Conservation (phyloP, 1,140 invertebrate species). For the Pinna nobilis region DNA sequence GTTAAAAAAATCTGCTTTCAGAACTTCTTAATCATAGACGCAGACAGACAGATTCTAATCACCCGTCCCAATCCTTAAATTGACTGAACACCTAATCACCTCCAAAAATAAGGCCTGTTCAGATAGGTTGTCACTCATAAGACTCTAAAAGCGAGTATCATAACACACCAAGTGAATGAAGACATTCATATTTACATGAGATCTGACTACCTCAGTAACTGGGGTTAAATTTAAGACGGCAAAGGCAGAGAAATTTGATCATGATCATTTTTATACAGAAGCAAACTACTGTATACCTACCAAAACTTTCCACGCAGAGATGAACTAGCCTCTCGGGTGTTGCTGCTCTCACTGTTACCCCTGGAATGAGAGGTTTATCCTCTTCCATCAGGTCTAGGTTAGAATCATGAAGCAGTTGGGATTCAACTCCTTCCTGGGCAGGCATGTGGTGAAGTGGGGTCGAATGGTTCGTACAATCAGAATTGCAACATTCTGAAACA, state of each 20-base stretch:
- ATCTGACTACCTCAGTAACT: too few relatives aligned
- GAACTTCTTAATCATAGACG: too few relatives aligned
- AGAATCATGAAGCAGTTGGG: slow-evolving; percentile 2
- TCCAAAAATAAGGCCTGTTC: too few relatives aligned
- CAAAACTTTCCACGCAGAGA: slow-evolving; percentile 71
- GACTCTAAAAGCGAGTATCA: too few relatives aligned
- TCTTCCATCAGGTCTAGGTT: slow-evolving; percentile 62
- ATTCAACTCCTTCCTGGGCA: neutral
- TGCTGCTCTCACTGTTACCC: slow-evolving; percentile 70
- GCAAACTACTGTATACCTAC: slow-evolving; percentile 55
- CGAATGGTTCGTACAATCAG: neutral
- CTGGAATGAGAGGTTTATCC: slow-evolving; percentile 68
- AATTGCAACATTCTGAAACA: neutral
- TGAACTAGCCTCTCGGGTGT: slow-evolving; percentile 71
- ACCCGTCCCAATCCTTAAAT: too few relatives aligned
- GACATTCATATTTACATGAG: too few relatives aligned
- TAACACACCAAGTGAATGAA: too few relatives aligned
- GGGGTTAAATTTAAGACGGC: neutral
- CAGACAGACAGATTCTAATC: too few relatives aligned
- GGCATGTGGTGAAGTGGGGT: neutral
- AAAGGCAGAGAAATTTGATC: neutral
- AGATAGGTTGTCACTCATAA: too few relatives aligned
- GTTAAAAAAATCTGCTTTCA: too few relatives aligned
- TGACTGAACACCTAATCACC: too few relatives aligned
- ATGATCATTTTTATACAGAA: neutral